Percentiles rank a stretch among this genome's conserved stretches.
Evolutionary conservation across 2,113 vertebrate species (phyloP).

Genomic region (Choloepus hoffmanni): DNA sequence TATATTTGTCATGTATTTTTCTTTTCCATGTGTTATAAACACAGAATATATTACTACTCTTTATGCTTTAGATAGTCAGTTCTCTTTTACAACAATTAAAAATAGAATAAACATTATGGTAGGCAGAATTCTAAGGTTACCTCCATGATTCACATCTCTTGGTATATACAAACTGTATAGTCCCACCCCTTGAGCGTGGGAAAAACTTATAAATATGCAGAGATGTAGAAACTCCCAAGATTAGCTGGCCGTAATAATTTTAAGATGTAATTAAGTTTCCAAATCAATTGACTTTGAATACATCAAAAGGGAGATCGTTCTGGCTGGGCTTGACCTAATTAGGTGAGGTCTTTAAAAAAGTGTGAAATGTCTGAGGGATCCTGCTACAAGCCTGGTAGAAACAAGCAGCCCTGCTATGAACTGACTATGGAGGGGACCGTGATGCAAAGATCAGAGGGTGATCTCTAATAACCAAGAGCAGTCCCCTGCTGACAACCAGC

Average conservation of each 20-base stretch:
- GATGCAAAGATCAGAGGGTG: neutral
- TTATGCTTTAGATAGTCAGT: neutral
- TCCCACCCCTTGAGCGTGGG: neutral
- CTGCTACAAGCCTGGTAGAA: neutral
- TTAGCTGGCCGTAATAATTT: neutral
- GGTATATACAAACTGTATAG: rapidly evolving
- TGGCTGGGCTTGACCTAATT: neutral
- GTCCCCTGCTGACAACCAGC: neutral
- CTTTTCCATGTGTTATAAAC: neutral
- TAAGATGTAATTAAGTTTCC: neutral
- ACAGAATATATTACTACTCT: neutral
- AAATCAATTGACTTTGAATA: neutral
- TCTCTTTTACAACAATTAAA: neutral
- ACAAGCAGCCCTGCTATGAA: neutral
- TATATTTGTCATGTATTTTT: neutral
- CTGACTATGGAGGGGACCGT: rapidly evolving
- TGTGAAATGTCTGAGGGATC: neutral
- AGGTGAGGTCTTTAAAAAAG: neutral
- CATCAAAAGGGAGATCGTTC: neutral
- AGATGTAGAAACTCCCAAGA: neutral
- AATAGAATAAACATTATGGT: neutral
- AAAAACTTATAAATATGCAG: neutral
- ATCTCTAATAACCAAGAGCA: neutral
- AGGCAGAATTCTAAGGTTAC: neutral
- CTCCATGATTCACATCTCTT: neutral